Percentiles rank a stretch among this genome's conserved stretches.
phyloP scores from a whole-genome alignment of 2,113 vertebrate species.

The Vidua macroura region DNA sequence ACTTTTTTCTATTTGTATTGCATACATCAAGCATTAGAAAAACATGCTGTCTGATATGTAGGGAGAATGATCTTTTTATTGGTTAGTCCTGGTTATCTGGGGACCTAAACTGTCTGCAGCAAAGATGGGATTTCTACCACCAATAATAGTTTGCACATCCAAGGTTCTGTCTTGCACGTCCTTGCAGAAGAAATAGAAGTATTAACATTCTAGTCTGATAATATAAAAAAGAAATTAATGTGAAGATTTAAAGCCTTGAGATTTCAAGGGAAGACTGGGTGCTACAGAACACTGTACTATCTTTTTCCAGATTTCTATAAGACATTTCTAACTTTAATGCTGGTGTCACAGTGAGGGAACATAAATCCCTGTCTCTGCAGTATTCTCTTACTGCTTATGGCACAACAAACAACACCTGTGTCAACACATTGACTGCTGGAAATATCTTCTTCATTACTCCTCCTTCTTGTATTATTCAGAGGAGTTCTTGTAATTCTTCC shows the following conservation, averaged over 20 bases:
- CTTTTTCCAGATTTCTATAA: background rate
- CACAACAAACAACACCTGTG: background rate
- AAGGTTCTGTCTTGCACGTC: background rate
- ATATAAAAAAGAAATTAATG: background rate
- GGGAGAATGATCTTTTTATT: background rate
- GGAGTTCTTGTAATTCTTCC: background rate
- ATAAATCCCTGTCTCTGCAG: background rate
- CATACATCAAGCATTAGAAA: background rate
- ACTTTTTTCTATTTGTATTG: background rate
- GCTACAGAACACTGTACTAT: background rate
- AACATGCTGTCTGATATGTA: rapidly evolving
- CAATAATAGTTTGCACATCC: background rate
- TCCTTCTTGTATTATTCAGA: background rate
- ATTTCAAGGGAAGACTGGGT: background rate
- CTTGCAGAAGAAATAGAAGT: background rate
- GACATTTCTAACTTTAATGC: background rate
- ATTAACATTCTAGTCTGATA: background rate
- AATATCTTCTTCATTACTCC: background rate
- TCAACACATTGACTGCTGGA: background rate
- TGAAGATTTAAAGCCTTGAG: background rate
- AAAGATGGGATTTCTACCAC: background rate
- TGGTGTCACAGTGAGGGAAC: background rate
- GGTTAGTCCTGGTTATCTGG: background rate
- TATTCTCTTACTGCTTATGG: background rate
- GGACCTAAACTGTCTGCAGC: background rate